Conservation (phyloP, 2,888 invertebrate genomes). For the Molorchus minor region DNA sequence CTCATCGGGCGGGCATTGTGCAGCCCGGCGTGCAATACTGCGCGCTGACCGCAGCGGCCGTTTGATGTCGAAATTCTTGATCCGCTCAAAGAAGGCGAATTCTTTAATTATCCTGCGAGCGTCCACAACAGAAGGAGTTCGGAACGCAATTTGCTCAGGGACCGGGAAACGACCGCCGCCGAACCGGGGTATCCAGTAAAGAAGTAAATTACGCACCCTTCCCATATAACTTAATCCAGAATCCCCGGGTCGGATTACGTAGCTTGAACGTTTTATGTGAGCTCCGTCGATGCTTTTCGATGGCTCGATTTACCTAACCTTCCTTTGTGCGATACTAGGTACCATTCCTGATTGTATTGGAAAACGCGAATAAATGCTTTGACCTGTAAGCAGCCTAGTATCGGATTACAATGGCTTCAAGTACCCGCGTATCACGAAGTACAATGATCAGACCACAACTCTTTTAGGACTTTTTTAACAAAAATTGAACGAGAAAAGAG, state of each 20-base stretch:
- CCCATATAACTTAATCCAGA: slow-evolving; percentile 22
- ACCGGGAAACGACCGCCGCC: neutral
- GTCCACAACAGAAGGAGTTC: slow-evolving; percentile 30
- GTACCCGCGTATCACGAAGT: too few relatives aligned
- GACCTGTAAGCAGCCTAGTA: neutral
- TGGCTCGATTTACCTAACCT: slow-evolving; percentile 23
- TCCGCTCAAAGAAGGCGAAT: slow-evolving; percentile 31
- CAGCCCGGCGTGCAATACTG: slow-evolving; percentile 32
- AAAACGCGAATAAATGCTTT: slow-evolving; percentile 1
- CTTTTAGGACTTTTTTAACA: too few relatives aligned
- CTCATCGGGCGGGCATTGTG: slow-evolving; percentile 30
- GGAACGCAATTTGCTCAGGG: neutral
- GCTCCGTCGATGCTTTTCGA: slow-evolving; percentile 16
- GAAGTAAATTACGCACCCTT: slow-evolving; percentile 32
- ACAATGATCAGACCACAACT: too few relatives aligned
- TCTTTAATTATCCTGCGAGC: slow-evolving; percentile 34
- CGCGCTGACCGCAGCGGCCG: slow-evolving; percentile 24
- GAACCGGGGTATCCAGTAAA: slow-evolving; percentile 13
- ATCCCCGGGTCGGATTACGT: slow-evolving; percentile 29
- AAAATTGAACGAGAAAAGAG: too few relatives aligned
- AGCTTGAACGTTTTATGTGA: slow-evolving; percentile 25
- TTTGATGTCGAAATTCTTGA: slow-evolving; percentile 38
- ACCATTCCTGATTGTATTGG: neutral
- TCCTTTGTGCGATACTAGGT: slow-evolving; percentile 5
- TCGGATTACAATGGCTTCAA: neutral